Percentiles rank a stretch among this genome's conserved stretches.
Evolutionary conservation across 2,797 vertebrate species (phyloP).

Genomic region (Phalanger gymnotis): DNA sequence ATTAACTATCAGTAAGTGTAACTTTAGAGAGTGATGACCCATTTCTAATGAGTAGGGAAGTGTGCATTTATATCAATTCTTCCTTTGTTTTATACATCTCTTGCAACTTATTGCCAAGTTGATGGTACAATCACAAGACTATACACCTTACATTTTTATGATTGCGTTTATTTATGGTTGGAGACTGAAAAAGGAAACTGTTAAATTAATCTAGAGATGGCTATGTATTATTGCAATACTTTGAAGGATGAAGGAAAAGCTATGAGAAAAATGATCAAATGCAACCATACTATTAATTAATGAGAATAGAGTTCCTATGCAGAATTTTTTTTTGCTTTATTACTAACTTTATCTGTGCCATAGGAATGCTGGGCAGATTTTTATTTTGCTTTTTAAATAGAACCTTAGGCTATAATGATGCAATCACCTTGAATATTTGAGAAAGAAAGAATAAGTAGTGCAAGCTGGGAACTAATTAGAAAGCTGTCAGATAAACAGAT

Average conservation of each 20-base stretch:
- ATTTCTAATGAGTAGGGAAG: neutral
- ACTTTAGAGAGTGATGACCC: neutral
- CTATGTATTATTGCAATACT: neutral
- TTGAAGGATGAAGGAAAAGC: neutral
- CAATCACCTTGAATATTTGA: conserved; percentile 25
- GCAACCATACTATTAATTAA: neutral
- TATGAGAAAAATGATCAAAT: neutral
- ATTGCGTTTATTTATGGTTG: neutral
- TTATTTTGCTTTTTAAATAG: conserved; percentile 45
- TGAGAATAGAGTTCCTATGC: neutral
- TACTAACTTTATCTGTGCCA: conserved; percentile 24
- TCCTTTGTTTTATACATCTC: neutral
- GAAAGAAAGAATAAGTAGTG: neutral
- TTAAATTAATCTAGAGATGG: neutral
- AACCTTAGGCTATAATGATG: conserved; percentile 2
- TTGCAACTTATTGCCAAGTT: neutral
- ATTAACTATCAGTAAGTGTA: neutral
- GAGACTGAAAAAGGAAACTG: neutral
- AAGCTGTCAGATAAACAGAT: neutral
- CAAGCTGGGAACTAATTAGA: neutral
- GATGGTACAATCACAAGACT: neutral
- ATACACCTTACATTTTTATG: neutral
- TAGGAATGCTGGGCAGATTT: neutral
- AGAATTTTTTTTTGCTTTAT: conserved; percentile 6
- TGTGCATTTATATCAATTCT: neutral